Evolutionary conservation across 2,113 vertebrate species (phyloP).

Genomic region (Tragelaphus buxtoni): DNA sequence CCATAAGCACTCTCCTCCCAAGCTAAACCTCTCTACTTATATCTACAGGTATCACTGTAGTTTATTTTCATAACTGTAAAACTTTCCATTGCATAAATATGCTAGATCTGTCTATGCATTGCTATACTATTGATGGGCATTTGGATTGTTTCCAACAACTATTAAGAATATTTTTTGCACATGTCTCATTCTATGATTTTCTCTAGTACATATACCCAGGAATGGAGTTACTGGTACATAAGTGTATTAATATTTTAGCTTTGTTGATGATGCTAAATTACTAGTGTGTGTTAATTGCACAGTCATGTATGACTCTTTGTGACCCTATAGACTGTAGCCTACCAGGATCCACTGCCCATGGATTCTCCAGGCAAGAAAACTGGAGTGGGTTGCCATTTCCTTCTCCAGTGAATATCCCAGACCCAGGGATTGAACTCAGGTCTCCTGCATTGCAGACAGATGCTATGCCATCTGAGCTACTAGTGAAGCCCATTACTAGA

Average conservation of each 20-base stretch:
- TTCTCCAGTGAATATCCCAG: neutral
- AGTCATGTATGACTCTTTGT: neutral
- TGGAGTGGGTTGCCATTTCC: neutral
- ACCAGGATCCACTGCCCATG: neutral
- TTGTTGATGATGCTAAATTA: neutral
- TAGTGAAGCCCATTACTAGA: accelerated
- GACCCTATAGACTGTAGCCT: neutral
- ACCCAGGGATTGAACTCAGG: neutral
- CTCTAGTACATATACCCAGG: neutral
- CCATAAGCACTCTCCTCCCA: neutral
- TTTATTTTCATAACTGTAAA: neutral
- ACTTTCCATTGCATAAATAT: neutral
- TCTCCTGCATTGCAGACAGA: neutral
- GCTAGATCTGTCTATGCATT: neutral
- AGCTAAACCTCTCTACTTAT: neutral
- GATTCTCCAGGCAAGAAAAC: neutral
- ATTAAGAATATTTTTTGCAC: neutral
- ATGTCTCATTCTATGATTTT: neutral
- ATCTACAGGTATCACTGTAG: neutral
- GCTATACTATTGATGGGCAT: neutral
- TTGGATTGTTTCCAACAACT: neutral
- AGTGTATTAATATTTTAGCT: neutral
- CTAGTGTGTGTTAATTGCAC: neutral
- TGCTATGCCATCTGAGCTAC: neutral
- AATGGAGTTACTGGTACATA: neutral